phyloP scores from a whole-genome alignment of 2,888 invertebrate species.

The Chrysolina haemoptera region DNA sequence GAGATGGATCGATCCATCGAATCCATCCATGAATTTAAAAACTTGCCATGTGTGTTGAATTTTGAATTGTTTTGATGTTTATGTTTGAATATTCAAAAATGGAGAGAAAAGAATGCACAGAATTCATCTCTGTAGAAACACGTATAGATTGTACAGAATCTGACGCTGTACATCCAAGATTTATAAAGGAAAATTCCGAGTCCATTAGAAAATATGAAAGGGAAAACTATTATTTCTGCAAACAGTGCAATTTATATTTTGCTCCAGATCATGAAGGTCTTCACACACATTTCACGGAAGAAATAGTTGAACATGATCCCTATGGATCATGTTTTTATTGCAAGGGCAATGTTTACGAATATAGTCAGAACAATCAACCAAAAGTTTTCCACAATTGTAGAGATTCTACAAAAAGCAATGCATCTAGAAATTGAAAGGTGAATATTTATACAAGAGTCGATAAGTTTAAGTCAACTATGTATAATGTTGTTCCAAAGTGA shows the following conservation, averaged over 20 bases:
- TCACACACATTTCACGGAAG: slow-evolving; percentile 62
- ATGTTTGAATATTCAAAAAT: slow-evolving; percentile 5
- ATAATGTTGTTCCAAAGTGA: too few relatives aligned
- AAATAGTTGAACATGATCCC: slow-evolving; percentile 59
- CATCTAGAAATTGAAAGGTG: background rate
- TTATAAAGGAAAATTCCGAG: slow-evolving; percentile 57
- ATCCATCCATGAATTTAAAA: too few relatives aligned
- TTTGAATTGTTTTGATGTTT: background rate
- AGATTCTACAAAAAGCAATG: slow-evolving; percentile 4
- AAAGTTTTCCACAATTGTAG: slow-evolving; percentile 63
- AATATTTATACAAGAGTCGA: background rate
- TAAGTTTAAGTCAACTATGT: too few relatives aligned
- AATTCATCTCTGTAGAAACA: slow-evolving; percentile 29
- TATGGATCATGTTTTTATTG: slow-evolving; percentile 65
- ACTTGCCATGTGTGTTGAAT: too few relatives aligned
- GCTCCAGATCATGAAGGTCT: slow-evolving; percentile 61
- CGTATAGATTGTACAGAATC: slow-evolving; percentile 62
- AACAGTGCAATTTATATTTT: slow-evolving; percentile 62
- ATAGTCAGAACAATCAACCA: slow-evolving; percentile 56
- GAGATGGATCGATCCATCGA: too few relatives aligned
- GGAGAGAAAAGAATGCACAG: slow-evolving; percentile 25
- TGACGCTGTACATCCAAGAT: slow-evolving; percentile 66
- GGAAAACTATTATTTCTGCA: slow-evolving; percentile 63
- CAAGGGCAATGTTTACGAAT: slow-evolving; percentile 62
- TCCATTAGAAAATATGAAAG: slow-evolving; percentile 60